Evolutionary conservation across 2,888 invertebrate species (phyloP).

Genomic region (Noctua comes): DNA sequence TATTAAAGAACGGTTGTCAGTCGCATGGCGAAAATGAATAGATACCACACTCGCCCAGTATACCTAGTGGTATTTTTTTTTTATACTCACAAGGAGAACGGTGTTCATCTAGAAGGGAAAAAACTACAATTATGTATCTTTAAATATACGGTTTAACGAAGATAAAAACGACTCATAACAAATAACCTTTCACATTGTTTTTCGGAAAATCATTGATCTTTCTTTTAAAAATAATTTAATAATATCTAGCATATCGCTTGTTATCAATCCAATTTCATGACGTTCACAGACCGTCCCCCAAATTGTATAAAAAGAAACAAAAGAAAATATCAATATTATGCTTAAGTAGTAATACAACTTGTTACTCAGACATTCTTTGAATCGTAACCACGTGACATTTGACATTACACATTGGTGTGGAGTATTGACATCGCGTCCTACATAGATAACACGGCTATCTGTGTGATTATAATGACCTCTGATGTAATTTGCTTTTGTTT

Average conservation of each 20-base stretch:
- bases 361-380: neutral
- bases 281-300: too few species aligned
- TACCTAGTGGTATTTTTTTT: neutral
- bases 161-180: neutral
- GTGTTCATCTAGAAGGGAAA: neutral
- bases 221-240: neutral
- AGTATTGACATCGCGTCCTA: conserved; percentile 32
- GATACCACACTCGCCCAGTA: neutral
- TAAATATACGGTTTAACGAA: neutral
- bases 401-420: conserved; percentile 21
- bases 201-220: neutral
- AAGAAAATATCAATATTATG: neutral
- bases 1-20: neutral
- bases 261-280: neutral
- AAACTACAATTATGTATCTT: neutral
- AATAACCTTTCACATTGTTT: neutral
- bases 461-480: neutral
- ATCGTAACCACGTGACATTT: conserved; percentile 34
- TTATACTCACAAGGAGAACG: neutral
- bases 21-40: neutral
- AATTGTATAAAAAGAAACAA: neutral
- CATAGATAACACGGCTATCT: conserved; percentile 26
- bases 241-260: neutral
- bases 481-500: conserved; percentile 9
- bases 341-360: conserved; percentile 20